These are phyloP conservation scores for Melanerpes formicivorus DNA, from an alignment of 2,113 vertebrate genomes.

Conservation along the genomic window DNA sequence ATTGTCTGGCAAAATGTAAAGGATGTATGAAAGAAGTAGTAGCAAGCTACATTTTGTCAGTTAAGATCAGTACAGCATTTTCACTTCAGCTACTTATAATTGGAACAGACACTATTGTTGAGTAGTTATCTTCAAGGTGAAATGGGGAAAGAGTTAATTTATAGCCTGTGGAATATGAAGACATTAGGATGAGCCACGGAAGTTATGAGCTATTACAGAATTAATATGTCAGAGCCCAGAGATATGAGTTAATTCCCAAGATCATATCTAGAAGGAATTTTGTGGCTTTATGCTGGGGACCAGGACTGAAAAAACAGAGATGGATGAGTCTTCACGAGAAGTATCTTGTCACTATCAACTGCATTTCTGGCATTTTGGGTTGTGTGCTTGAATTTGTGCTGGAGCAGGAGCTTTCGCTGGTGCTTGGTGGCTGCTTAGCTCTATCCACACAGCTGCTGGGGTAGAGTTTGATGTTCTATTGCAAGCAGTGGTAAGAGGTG, in stretches of 20 bases:
- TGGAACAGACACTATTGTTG: neutral
- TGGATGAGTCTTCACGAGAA: neutral
- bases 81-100: neutral
- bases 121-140: neutral
- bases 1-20: neutral
- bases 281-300: neutral
- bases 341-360: fast-evolving
- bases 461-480: neutral
- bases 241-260: neutral
- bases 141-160: neutral
- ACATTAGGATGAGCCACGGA: neutral
- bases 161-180: neutral
- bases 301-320: neutral
- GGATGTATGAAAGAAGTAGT: neutral
- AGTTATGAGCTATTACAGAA: neutral
- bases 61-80: neutral
- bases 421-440: neutral
- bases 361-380: neutral
- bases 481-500: neutral
- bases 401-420: neutral
- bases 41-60: neutral
- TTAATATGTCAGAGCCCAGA: neutral
- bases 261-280: neutral
- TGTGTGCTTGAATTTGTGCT: neutral
- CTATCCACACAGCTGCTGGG: neutral